phyloP scores from a whole-genome alignment of 2,888 invertebrate genomes.

The Cheilosia scutellata region DNA sequence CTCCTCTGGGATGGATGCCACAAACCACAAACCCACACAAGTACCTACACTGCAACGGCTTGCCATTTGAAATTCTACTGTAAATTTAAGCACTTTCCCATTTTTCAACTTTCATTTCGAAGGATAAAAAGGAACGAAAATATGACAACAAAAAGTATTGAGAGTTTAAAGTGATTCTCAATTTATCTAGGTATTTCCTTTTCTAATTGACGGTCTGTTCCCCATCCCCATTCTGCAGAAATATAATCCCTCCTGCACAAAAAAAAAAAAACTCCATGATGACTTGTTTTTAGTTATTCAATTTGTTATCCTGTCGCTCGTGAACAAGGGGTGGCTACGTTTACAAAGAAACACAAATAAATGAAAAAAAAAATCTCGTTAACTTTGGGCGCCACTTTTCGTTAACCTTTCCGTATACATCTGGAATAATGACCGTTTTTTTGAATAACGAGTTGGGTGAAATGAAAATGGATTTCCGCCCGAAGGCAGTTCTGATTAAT shows the following conservation, averaged over 20 bases:
- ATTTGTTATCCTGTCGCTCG: conserved; percentile 6
- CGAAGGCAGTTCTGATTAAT: conserved; percentile 6
- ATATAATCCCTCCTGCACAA: conserved; percentile 5
- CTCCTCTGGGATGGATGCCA: too few relatives aligned
- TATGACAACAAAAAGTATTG: not conserved
- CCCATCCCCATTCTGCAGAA: not conserved
- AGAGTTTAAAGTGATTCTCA: not conserved
- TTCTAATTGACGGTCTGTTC: conserved; percentile 16
- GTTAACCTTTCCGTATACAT: not conserved
- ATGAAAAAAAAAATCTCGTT: not conserved
- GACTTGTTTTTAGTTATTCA: conserved; percentile 18
- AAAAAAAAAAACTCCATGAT: conserved; percentile 18
- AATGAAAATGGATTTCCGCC: too few relatives aligned
- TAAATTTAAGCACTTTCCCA: too few relatives aligned
- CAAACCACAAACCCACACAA: too few relatives aligned
- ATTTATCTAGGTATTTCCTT: conserved; percentile 2
- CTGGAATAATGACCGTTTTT: conserved; percentile 1
- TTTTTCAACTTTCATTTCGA: not conserved
- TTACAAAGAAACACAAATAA: not conserved
- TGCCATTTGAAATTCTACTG: too few relatives aligned
- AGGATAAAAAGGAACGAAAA: not conserved
- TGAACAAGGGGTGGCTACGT: not conserved
- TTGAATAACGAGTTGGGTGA: not conserved
- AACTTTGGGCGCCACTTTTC: conserved; percentile 14
- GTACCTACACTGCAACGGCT: too few relatives aligned